phyloP scores from a whole-genome alignment of 2,113 vertebrate genomes.

The Motacilla alba region DNA sequence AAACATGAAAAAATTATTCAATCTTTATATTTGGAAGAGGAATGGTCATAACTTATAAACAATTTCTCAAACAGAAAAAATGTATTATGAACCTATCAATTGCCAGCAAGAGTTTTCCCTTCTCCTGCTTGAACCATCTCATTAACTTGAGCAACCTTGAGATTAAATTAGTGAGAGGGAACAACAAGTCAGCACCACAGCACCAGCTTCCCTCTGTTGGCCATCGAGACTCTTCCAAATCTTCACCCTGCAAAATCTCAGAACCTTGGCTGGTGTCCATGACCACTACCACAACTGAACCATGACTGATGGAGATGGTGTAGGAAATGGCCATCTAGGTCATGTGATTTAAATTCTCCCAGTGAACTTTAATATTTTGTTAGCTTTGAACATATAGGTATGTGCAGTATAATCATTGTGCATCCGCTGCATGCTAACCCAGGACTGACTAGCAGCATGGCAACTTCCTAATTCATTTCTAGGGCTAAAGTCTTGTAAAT shows the following conservation, averaged over 20 bases:
- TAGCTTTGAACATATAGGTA: background rate
- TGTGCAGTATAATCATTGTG: background rate
- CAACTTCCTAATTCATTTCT: background rate
- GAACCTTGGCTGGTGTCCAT: background rate
- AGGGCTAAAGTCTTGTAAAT: background rate
- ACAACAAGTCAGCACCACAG: background rate
- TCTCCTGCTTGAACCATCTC: background rate
- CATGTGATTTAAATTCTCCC: background rate
- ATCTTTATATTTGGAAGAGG: background rate
- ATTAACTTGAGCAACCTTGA: background rate
- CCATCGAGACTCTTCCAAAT: background rate
- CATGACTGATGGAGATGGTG: background rate
- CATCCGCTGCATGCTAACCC: background rate
- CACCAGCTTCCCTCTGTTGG: background rate
- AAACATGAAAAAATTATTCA: background rate
- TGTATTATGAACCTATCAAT: background rate
- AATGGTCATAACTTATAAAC: background rate
- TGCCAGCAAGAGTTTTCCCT: background rate
- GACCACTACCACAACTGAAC: background rate
- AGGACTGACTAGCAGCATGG: background rate
- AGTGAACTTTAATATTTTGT: background rate
- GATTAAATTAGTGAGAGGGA: background rate
- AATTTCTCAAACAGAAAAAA: background rate
- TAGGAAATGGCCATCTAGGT: background rate
- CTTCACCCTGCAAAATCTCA: background rate